These are phyloP conservation scores for Hipparchia sbordonii DNA, from an alignment of 2,888 invertebrate species.

Conservation along the genomic window DNA sequence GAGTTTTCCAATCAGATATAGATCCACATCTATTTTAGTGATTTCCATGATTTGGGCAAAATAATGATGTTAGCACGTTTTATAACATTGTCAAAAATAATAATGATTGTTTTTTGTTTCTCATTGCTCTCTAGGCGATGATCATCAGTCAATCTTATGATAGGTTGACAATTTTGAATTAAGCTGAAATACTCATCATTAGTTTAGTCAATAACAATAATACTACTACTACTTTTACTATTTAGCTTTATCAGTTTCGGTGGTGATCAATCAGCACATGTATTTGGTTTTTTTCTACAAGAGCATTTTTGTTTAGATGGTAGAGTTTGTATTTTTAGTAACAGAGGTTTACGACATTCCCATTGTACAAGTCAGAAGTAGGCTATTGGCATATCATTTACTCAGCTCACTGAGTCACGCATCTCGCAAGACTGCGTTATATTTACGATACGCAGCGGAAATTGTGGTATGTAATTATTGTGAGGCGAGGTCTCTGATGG, in stretches of 20 bases:
- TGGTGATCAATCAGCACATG: not conserved
- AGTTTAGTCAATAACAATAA: too few relatives aligned
- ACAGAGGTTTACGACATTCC: not conserved
- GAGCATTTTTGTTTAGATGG: not conserved
- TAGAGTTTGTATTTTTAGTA: not conserved
- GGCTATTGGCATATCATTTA: conserved; percentile 48
- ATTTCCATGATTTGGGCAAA: not conserved
- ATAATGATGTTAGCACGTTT: not conserved
- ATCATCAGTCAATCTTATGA: not conserved
- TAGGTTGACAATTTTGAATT: not conserved
- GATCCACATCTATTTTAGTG: not conserved
- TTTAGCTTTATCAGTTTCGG: not conserved
- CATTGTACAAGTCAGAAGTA: not conserved
- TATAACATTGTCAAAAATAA: not conserved
- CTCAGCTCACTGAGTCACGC: conserved; percentile 63
- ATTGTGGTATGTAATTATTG: conserved; percentile 49
- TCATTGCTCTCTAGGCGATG: not conserved
- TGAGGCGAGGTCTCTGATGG: conserved; percentile 39
- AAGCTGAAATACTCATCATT: too few relatives aligned
- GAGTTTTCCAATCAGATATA: not conserved
- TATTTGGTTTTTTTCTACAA: too few relatives aligned
- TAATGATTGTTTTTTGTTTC: not conserved
- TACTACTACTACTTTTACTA: too few relatives aligned
- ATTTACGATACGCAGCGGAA: conserved; percentile 65
- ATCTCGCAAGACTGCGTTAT: conserved; percentile 53